Percentiles rank a stretch among this genome's conserved stretches.
Conservation (phyloP, 2,113 vertebrate genomes). For the Anoplopoma fimbria region DNA sequence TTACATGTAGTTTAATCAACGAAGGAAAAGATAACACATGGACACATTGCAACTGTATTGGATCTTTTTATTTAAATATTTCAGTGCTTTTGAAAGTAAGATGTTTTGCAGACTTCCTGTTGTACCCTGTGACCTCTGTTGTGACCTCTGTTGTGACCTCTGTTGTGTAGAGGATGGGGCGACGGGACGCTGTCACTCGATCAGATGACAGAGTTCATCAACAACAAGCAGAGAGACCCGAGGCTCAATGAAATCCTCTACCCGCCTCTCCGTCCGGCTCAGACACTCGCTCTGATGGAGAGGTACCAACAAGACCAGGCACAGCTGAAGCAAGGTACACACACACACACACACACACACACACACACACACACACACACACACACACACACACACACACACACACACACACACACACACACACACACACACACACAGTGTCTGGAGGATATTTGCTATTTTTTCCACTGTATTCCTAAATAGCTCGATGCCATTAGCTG, state of each 20-base stretch:
- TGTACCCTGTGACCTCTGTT: not conserved
- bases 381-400: slow-evolving; percentile 8
- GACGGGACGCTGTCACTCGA: slow-evolving; percentile 89
- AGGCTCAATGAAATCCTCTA: slow-evolving; percentile 97
- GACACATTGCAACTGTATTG: not conserved
- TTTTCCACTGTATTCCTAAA: not conserved
- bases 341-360: slow-evolving; percentile 16
- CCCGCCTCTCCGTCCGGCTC: slow-evolving; percentile 93
- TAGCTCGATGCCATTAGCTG: not conserved
- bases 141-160: too few relatives aligned
- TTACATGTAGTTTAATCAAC: not conserved
- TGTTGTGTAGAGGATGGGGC: slow-evolving; percentile 87
- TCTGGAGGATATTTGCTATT: not conserved
- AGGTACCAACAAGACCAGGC: slow-evolving; percentile 90
- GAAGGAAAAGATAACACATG: not conserved
- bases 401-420: slow-evolving; percentile 4
- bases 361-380: not conserved
- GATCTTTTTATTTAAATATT: not conserved
- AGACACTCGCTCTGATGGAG: slow-evolving; percentile 93
- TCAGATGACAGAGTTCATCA: slow-evolving; percentile 98
- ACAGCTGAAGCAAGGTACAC: slow-evolving; percentile 89
- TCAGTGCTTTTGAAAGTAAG: not conserved
- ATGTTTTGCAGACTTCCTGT: not conserved
- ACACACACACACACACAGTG: not conserved
- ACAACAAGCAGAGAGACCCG: slow-evolving; percentile 94